Evolutionary conservation across 2,113 vertebrate species (phyloP).

Genomic region (Zosterops pallidus): DNA sequence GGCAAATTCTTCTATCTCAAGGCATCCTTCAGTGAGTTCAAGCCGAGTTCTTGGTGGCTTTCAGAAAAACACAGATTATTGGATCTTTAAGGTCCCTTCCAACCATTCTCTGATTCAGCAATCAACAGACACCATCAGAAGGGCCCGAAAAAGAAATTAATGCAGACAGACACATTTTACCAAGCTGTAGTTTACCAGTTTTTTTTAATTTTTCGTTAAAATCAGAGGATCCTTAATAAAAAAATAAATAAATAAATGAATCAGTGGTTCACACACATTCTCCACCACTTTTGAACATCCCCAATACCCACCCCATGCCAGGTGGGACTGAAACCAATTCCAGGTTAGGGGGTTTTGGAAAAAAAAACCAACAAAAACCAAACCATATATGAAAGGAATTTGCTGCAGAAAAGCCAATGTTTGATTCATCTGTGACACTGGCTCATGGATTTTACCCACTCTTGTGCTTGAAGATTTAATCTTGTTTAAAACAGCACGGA

Average conservation of each 20-base stretch:
- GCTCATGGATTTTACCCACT: accelerated
- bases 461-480: background rate
- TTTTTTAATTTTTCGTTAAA: background rate
- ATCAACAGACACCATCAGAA: background rate
- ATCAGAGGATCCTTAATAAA: background rate
- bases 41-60: background rate
- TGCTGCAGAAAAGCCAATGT: background rate
- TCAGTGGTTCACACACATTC: background rate
- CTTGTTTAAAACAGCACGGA: background rate
- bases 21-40: background rate
- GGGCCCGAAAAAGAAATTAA: background rate
- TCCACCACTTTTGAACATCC: background rate
- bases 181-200: background rate
- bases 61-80: background rate
- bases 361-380: accelerated
- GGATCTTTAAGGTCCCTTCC: background rate
- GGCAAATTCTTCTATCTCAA: background rate
- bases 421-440: background rate
- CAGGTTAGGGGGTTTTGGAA: background rate
- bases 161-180: background rate
- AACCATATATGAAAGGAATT: background rate
- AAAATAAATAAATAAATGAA: background rate
- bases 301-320: background rate
- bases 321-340: background rate
- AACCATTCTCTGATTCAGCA: background rate